These are phyloP conservation scores for Zeuzera pyrina DNA, from an alignment of 2,888 invertebrate genomes.

Conservation along the genomic window DNA sequence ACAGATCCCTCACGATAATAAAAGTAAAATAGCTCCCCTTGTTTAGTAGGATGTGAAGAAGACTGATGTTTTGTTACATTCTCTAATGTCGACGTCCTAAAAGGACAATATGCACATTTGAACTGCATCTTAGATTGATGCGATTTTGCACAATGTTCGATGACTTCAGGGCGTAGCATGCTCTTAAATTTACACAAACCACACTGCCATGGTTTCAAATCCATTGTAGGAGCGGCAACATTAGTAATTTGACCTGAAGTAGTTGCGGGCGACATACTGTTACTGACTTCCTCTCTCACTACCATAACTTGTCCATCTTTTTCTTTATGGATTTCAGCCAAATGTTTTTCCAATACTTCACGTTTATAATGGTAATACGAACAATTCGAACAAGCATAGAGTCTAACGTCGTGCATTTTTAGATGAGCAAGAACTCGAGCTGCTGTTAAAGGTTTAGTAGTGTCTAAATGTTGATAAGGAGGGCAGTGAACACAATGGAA, in stretches of 20 bases:
- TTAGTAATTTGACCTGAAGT: constrained; percentile 13
- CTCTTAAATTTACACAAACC: constrained; percentile 77
- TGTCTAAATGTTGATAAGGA: constrained; percentile 63
- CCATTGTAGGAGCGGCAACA: constrained; percentile 44
- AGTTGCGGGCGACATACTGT: constrained; percentile 19
- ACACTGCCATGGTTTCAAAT: constrained; percentile 79
- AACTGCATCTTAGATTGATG: constrained; percentile 80
- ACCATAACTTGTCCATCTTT: constrained; percentile 45
- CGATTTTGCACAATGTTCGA: constrained; percentile 67
- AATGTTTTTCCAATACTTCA: constrained; percentile 77
- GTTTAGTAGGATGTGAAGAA: constrained; percentile 66
- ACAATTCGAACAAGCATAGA: constrained; percentile 83
- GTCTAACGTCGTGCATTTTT: constrained; percentile 79
- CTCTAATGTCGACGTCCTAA: constrained; percentile 61
- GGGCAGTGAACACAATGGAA: constrained; percentile 84
- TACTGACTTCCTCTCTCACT: constrained; percentile 36
- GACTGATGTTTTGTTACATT: constrained; percentile 75
- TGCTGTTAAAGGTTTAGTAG: constrained; percentile 56
- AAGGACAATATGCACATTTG: constrained; percentile 80
- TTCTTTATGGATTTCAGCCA: constrained; percentile 72
- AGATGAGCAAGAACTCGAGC: constrained; percentile 81
- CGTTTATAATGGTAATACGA: constrained; percentile 77
- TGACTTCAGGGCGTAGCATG: constrained; percentile 72
- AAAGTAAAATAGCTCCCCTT: constrained; percentile 54
- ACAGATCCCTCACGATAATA: constrained; percentile 66